Conservation (phyloP, 2,888 invertebrate species). For the Sycophila texana region DNA sequence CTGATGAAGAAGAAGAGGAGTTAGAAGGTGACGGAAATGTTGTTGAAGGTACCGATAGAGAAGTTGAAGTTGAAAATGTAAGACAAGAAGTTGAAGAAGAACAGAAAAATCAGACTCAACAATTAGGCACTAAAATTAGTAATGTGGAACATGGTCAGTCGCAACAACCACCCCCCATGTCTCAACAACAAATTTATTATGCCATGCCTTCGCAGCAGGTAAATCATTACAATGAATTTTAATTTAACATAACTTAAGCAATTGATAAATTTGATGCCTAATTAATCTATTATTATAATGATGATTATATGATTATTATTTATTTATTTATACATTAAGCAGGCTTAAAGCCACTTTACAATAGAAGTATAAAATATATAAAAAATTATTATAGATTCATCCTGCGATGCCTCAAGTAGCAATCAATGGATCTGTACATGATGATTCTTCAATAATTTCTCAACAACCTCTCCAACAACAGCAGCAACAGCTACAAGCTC, state of each 20-base stretch:
- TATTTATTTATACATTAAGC: too few relatives aligned
- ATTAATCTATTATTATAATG: neutral
- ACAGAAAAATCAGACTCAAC: conserved; percentile 69
- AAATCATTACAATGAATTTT: conserved; percentile 17
- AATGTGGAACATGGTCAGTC: conserved; percentile 64
- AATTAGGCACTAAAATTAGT: conserved; percentile 61
- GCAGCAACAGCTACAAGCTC: conserved; percentile 60
- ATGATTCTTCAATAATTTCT: conserved; percentile 70
- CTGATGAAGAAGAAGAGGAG: conserved; percentile 71
- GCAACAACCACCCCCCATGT: conserved; percentile 63
- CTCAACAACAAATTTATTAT: conserved; percentile 67
- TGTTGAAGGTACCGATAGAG: conserved; percentile 69
- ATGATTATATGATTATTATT: neutral
- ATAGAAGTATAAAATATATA: too few relatives aligned
- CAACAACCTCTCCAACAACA: conserved; percentile 67
- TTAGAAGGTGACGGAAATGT: conserved; percentile 66
- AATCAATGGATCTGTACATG: conserved; percentile 73
- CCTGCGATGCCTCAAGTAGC: conserved; percentile 70
- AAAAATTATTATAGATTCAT: conserved; percentile 69
- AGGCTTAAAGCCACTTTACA: too few relatives aligned
- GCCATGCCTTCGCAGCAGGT: conserved; percentile 66
- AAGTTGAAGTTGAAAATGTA: conserved; percentile 80
- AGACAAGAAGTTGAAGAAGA: conserved; percentile 84
- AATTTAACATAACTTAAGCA: neutral
- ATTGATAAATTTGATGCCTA: too few relatives aligned